Evolutionary conservation across 2,888 invertebrate genomes (phyloP), one percentile per base, ranked within the genome.

Genomic region (Drosophila falleni): DNA sequence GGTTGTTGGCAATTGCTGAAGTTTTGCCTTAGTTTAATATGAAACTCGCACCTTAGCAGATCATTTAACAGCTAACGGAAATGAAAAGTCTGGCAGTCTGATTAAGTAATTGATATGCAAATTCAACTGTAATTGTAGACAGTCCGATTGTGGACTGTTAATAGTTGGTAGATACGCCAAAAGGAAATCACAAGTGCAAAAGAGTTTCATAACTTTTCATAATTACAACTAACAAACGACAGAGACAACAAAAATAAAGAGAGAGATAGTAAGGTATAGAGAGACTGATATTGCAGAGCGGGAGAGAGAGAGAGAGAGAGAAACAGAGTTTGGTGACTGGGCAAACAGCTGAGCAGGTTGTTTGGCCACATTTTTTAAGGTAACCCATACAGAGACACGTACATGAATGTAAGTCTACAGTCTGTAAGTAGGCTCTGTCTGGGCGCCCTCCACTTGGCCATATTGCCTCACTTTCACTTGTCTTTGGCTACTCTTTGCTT

Each of bases 401-500:
- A 4, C 23, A 5, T n/a, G 19, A 9, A 26, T 41, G 31, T 55
- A 19, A 31, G 47, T 56, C 49, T 61, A 33, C 31, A 15, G 26
- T 54, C n/a, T 23, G 59, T 65, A 46, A 59, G 65, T 79, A 81
- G 74, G 79, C 68, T 76, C 75, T 60, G 70, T 59, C 44, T 44
- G n/a, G 64, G 77, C 78, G 80, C 74, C 80, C 89, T 73, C 78
- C 26, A 62, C 71, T 78, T 74, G 72, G 73, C 71, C 72, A 70
- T 54, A 72, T 65, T 80, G 77, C 75, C 78, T 79, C 79, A 91
- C 90, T 90, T 90, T 90, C 90, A 90, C 90, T 90, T 78, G 74
- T 74, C 71, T 79, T 81, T 63, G 80, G 74, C 82, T 73, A 70
- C 60, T 71, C 75, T 74, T 74, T 64, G 83, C 89, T 87, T 89